Evolutionary conservation across 1,140 invertebrate genomes (phyloP).

Genomic region (Apis florea): DNA sequence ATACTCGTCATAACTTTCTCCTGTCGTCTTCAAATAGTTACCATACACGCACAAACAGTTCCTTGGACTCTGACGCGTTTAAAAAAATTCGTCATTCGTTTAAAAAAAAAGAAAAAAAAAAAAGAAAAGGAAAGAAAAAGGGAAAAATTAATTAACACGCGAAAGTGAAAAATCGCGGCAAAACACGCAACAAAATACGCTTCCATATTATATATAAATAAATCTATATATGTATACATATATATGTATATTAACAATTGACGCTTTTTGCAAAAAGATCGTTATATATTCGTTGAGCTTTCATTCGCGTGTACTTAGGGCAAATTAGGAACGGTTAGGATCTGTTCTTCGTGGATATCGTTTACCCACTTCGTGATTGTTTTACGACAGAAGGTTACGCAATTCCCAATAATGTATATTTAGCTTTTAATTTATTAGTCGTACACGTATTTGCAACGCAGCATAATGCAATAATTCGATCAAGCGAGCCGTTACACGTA

Average conservation of each 20-base stretch:
- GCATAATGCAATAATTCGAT: not conserved
- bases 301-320: constrained; percentile 39
- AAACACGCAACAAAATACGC: constrained; percentile 26
- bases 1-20: not conserved
- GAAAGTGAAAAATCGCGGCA: not conserved
- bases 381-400: not conserved
- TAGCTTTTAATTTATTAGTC: constrained; percentile 40
- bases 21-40: constrained; percentile 11
- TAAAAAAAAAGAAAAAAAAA: too few relatives aligned
- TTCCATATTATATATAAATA: constrained; percentile 17
- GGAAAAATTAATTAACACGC: too few relatives aligned
- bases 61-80: constrained; percentile 3
- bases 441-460: not conserved
- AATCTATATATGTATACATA: not conserved
- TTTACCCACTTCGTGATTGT: constrained; percentile 1
- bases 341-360: constrained; percentile 10
- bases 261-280: constrained; percentile 13
- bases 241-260: constrained; percentile 22
- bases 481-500: constrained; percentile 2
- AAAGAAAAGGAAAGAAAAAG: too few relatives aligned
- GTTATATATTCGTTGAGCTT: constrained; percentile 40
- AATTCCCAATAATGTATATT: constrained; percentile 23
- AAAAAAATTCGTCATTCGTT: not conserved
- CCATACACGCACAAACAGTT: constrained; percentile 46
- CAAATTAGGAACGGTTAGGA: constrained; percentile 8